A percentile compares a stretch with the other conserved stretches of the same genome.
phyloP scores from a whole-genome alignment of 2,113 vertebrate genomes.

The Halichoerus grypus region DNA sequence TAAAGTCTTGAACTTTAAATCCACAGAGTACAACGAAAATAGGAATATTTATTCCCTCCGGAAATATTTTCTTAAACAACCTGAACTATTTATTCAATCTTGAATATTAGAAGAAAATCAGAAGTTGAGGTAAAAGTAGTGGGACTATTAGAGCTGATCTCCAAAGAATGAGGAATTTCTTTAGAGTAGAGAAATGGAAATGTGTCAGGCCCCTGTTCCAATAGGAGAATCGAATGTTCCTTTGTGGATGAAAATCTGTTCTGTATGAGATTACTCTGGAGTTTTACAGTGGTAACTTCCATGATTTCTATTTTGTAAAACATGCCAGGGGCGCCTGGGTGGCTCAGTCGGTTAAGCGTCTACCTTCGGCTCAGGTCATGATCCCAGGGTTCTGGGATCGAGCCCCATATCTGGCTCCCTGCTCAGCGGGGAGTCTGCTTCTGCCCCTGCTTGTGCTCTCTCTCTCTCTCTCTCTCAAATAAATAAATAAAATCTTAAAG shows the following conservation, averaged over 20 bases:
- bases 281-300: background rate
- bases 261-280: background rate
- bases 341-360: background rate
- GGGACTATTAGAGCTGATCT: constrained; percentile 26
- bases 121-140: constrained; percentile 36
- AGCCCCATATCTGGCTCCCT: background rate
- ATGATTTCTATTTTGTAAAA: constrained; percentile 42
- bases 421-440: background rate
- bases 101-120: constrained; percentile 55
- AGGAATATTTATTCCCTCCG: constrained; percentile 54
- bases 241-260: background rate
- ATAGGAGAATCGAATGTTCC: background rate
- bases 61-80: constrained; percentile 60
- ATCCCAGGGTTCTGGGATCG: background rate
- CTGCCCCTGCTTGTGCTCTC: background rate
- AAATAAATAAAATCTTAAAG: background rate
- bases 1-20: constrained; percentile 6
- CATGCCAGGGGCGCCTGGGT: background rate
- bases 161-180: constrained; percentile 45
- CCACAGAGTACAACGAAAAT: constrained; percentile 15
- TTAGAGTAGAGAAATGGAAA: background rate
- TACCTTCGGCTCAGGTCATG: background rate
- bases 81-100: constrained; percentile 27
- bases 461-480: no score
- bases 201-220: background rate